A percentile compares a stretch with the other conserved stretches of the same genome.
phyloP scores from a whole-genome alignment of 2,888 invertebrate genomes.

The Hypselothyrea guttata region DNA sequence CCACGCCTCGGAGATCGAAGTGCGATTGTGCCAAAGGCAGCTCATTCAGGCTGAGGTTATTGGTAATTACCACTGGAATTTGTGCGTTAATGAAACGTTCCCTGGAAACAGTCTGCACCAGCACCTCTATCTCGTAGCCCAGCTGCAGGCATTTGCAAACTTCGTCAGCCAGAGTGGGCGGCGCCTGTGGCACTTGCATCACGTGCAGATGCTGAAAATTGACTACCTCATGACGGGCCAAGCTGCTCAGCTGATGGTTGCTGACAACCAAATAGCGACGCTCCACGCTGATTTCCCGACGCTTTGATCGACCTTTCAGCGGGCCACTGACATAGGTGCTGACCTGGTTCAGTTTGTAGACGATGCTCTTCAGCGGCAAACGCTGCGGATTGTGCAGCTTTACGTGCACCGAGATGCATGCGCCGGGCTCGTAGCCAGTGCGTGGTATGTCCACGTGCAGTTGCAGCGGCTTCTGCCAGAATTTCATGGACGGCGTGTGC shows the following conservation, averaged over 20 bases:
- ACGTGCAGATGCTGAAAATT: slow-evolving; percentile 66
- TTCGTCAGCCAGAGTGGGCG: slow-evolving; percentile 52
- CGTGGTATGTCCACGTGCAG: slow-evolving; percentile 69
- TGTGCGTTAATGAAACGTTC: slow-evolving; percentile 52
- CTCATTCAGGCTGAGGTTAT: slow-evolving; percentile 8
- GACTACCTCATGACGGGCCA: slow-evolving; percentile 39
- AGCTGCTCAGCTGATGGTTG: slow-evolving; percentile 41
- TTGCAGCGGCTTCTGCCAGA: slow-evolving; percentile 71
- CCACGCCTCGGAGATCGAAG: slow-evolving; percentile 15
- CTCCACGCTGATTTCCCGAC: slow-evolving; percentile 44
- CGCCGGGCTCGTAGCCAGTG: slow-evolving; percentile 65
- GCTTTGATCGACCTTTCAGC: slow-evolving; percentile 47
- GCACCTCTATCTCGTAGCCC: slow-evolving; percentile 74
- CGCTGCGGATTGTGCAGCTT: slow-evolving; percentile 64
- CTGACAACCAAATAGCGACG: slow-evolving; percentile 47
- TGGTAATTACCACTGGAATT: slow-evolving; percentile 68
- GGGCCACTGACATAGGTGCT: slow-evolving; percentile 54
- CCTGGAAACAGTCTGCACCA: slow-evolving; percentile 43
- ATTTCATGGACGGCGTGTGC: slow-evolving; percentile 54
- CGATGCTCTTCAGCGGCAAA: slow-evolving; percentile 55
- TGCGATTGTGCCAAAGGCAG: slow-evolving; percentile 5
- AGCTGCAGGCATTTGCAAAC: slow-evolving; percentile 72
- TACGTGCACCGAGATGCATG: slow-evolving; percentile 70
- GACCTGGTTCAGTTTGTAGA: slow-evolving; percentile 68
- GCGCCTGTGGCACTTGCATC: slow-evolving; percentile 60